Percentiles rank a stretch among this genome's conserved stretches.
Evolutionary conservation across 2,797 vertebrate genomes (phyloP).

Genomic region (Notamacropus eugenii): DNA sequence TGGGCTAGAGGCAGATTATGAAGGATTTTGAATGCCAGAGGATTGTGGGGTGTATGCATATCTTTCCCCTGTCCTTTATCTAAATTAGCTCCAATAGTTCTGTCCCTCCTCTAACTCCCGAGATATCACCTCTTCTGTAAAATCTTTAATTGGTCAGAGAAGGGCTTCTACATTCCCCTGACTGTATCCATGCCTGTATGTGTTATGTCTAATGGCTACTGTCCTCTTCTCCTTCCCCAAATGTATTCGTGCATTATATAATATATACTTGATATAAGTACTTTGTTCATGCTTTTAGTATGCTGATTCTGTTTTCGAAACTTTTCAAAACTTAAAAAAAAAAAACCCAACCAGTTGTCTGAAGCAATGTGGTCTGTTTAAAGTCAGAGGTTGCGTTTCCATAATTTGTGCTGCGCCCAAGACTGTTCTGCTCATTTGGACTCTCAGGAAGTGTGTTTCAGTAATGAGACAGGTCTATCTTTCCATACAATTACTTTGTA

Average conservation of each 20-base stretch:
- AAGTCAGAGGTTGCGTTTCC: not conserved
- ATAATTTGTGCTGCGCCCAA: not conserved
- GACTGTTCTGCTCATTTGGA: not conserved
- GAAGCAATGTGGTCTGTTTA: constrained; percentile 25
- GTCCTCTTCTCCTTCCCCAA: not conserved
- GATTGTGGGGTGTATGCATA: not conserved
- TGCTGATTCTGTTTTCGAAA: not conserved
- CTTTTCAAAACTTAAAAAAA: not conserved
- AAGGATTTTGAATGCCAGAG: not conserved
- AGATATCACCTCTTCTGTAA: not conserved
- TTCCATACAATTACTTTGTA: not conserved
- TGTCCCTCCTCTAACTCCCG: not conserved
- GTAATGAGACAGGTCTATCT: not conserved
- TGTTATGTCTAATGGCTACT: not conserved
- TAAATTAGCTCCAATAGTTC: not conserved
- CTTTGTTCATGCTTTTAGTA: not conserved
- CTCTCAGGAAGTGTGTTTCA: constrained; percentile 24
- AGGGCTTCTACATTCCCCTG: not conserved
- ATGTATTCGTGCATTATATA: not conserved
- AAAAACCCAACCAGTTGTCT: not conserved
- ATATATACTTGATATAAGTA: not conserved
- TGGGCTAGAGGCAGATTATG: not conserved
- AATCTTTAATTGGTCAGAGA: not conserved
- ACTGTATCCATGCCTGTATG: not conserved
- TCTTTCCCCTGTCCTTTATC: not conserved